Base-by-base conservation (phyloP, 2,797 vertebrate genomes). In the Rhinoraja longicauda region DNA sequence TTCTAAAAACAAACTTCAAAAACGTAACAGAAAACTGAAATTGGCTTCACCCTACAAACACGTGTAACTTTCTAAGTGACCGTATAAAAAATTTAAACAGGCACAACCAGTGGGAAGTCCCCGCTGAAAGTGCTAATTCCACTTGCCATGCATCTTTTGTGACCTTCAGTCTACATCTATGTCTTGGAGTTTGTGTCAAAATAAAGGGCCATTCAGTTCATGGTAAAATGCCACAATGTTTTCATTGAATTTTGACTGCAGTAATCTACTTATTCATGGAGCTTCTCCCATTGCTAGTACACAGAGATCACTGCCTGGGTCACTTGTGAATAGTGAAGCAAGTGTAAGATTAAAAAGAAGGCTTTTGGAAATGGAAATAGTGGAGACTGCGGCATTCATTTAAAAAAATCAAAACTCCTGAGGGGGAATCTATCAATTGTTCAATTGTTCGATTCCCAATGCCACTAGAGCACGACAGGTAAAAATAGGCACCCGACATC, bases 221-320 rank as follows among this genome's bases (percentile, higher is more conserved):
- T 88, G 39, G 39, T 73, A 67, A 36, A 36, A 91, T 32, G 67
- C 67, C 39, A 91, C 90, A 91, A 91, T 91, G 32, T 91, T 73
- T 73, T 73, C 90, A 91, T 91, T 91, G 67, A 91, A 91, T 45
- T 91, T 73, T 45, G 70, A 73, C 70, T 45, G 67, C 90, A 91
- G 67, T 53, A 91, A 73, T 91, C 90, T 29, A 91, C 39, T 91
- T 73, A 91, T 73, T 73, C 64, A 91, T 12, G 36, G 39, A 64
- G 19, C 62, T 91, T 91, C 67, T 73, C 67, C 90, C n/a, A 29
- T 91, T 91, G 24, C 67, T 21, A 53, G 90, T 91, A 39, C 86
- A 67, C 32, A 70, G 32, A 73, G 67, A 91, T 91, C 67, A 72
- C 12, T 72, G 64, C 90, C 67, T 45, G 70, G 84, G 62, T 88